These are phyloP conservation scores for Bursaphelenchus okinawaensis DNA, from an alignment of 2,888 invertebrate species.

Conservation along the genomic window DNA sequence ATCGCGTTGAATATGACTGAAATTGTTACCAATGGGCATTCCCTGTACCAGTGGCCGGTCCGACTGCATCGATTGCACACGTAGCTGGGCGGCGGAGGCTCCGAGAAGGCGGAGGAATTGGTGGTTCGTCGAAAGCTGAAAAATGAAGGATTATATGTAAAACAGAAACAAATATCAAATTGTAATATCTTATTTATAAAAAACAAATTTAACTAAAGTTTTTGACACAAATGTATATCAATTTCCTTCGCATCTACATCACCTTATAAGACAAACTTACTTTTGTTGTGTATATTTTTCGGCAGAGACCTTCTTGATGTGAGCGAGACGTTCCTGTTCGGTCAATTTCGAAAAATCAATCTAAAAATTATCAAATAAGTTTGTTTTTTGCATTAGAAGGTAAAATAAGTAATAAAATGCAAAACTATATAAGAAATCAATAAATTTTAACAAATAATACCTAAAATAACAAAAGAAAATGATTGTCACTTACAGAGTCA, in stretches of 20 bases:
- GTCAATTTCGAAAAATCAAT: conserved; percentile 70
- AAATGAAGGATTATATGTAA: neutral
- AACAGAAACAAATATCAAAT: too few species aligned
- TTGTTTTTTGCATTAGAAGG: too few species aligned
- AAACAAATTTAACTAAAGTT: conserved; percentile 5
- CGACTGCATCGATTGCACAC: conserved; percentile 89
- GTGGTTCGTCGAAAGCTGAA: conserved; percentile 20
- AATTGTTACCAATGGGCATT: conserved; percentile 69
- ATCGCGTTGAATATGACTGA: neutral
- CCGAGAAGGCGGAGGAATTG: conserved; percentile 67
- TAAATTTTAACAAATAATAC: too few species aligned
- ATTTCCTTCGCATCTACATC: too few species aligned
- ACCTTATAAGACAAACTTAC: conserved; percentile 72
- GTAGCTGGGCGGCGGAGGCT: conserved; percentile 83
- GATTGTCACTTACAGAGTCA: conserved; percentile 16
- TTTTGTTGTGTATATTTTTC: conserved; percentile 93
- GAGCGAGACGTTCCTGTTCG: conserved; percentile 93
- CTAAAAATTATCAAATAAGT: too few species aligned
- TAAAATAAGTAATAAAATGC: neutral
- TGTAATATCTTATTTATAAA: too few species aligned
- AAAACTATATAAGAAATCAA: neutral
- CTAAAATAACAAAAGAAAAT: neutral
- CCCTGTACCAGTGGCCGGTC: conserved; percentile 93
- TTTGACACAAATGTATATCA: neutral
- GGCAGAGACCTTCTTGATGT: conserved; percentile 94